A percentile compares a stretch with the other conserved stretches of the same genome.
These are phyloP conservation scores for Ochlodes sylvanus DNA, from an alignment of 2,888 invertebrate species.

Conservation along the genomic window DNA sequence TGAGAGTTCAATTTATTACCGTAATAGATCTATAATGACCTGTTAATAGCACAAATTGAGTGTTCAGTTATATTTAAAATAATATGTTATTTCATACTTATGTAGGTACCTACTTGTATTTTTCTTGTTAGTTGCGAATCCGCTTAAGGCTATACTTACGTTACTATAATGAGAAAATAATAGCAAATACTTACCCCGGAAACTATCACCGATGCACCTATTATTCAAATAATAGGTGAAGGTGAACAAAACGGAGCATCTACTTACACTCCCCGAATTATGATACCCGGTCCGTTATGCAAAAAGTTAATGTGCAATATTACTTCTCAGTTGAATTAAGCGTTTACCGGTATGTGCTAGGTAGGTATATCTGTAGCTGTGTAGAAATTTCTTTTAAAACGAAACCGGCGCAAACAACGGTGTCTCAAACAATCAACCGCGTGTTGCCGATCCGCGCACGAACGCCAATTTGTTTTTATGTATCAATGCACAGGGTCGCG, in stretches of 20 bases:
- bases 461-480: slow-evolving; percentile 44
- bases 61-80: too few species aligned
- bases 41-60: too few species aligned
- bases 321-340: neutral
- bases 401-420: slow-evolving; percentile 56
- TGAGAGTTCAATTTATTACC: too few species aligned
- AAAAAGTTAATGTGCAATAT: slow-evolving; percentile 7
- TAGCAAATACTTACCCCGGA: slow-evolving; percentile 17
- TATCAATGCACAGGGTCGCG: slow-evolving; percentile 28
- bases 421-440: slow-evolving; percentile 52
- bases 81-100: too few species aligned
- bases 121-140: slow-evolving; percentile 14
- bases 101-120: too few species aligned
- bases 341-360: neutral
- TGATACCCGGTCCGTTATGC: neutral
- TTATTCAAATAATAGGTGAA: slow-evolving; percentile 5
- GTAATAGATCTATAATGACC: too few species aligned
- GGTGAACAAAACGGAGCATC: slow-evolving; percentile 5
- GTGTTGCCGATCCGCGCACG: slow-evolving; percentile 45
- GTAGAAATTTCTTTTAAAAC: slow-evolving; percentile 40
- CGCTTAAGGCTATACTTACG: slow-evolving; percentile 15
- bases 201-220: slow-evolving; percentile 7
- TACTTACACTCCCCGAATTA: neutral
- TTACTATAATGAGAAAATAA: slow-evolving; percentile 22
- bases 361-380: too few species aligned